Evolutionary conservation across 2,888 invertebrate genomes (phyloP), one percentile per base, ranked within the genome.

Genomic region (Sinotaia quadrata): DNA sequence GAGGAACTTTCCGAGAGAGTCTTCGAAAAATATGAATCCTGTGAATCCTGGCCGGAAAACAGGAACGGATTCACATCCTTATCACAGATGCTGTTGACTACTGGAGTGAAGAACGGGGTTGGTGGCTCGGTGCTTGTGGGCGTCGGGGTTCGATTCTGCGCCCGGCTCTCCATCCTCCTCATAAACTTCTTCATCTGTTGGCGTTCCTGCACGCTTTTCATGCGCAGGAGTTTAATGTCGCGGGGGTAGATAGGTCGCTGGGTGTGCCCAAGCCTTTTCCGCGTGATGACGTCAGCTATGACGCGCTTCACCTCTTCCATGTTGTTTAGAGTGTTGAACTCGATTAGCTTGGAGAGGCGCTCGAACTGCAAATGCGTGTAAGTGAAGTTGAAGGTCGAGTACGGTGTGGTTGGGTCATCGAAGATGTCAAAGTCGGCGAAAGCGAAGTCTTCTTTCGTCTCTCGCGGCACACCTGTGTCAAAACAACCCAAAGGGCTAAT

Each of bases 321-420:
- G 67, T 87, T 83, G n/a, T 82, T 69, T 18, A 85, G 74, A 0
- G 88, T 88, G 79, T 89, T 89, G 77, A 87, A 89, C 75, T 89
- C 89, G 73, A 86, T 87, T 44, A 89, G 80, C 70, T 87, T 74
- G n/a, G 87, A 79, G 37, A 89, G 78, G n/a, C 88, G 81, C 57
- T 89, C 86, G 76, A 89, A 89, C 60, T 86, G 84, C 31, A 78
- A 67, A 36, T 86, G 77, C 0, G 85, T 81, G 78, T 89, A 89
- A 44, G 83, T 85, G 78, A 89, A 89, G 77, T 89, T 89, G 77
- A 87, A 89, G n/a, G 89, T 88, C 8, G 89, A 88, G 75, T 87
- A 89, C 2, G 89, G 84, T 7, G 85, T 82, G 7, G 81, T 75
- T 1, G 86, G 85, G 72, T 89, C 88, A 68, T 87, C 87, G 78